A percentile compares a stretch with the other conserved stretches of the same genome.
These are phyloP conservation scores for Pteronura brasiliensis DNA, from an alignment of 2,113 vertebrate species.

Conservation along the genomic window DNA sequence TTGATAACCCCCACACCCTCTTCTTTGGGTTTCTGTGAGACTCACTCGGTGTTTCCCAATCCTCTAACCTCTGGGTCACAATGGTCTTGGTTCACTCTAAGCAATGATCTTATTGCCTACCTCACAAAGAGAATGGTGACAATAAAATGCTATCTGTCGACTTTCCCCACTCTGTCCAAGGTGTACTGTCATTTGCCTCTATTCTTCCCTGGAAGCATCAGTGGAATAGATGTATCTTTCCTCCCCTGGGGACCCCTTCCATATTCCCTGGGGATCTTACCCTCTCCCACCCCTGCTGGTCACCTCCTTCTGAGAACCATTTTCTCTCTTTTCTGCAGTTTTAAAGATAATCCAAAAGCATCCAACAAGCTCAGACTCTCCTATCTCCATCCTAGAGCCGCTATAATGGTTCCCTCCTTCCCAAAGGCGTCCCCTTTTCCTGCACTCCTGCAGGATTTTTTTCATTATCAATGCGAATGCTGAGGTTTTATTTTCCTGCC, in stretches of 20 bases:
- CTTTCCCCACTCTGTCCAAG: background rate
- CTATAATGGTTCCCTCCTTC: background rate
- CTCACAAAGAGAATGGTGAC: background rate
- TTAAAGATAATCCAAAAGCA: background rate
- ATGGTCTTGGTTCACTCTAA: background rate
- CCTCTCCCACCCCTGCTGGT: background rate
- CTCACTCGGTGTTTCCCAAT: background rate
- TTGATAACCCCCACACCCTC: fast-evolving
- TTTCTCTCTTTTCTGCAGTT: background rate
- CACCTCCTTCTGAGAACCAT: background rate
- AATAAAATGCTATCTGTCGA: background rate
- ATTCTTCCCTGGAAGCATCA: background rate
- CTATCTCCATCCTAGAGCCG: background rate
- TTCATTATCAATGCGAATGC: background rate
- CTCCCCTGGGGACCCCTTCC: background rate
- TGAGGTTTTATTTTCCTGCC: background rate
- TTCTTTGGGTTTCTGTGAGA: background rate
- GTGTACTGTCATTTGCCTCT: background rate
- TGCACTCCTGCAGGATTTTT: background rate
- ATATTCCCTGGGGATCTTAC: background rate
- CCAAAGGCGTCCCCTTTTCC: background rate
- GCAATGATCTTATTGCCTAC: too few species aligned
- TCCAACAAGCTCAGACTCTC: background rate
- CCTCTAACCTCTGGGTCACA: background rate
- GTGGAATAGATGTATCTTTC: background rate